These are phyloP conservation scores for Drosophila yakuba DNA, from an alignment of 1,140 invertebrate genomes.

Conservation along the genomic window DNA sequence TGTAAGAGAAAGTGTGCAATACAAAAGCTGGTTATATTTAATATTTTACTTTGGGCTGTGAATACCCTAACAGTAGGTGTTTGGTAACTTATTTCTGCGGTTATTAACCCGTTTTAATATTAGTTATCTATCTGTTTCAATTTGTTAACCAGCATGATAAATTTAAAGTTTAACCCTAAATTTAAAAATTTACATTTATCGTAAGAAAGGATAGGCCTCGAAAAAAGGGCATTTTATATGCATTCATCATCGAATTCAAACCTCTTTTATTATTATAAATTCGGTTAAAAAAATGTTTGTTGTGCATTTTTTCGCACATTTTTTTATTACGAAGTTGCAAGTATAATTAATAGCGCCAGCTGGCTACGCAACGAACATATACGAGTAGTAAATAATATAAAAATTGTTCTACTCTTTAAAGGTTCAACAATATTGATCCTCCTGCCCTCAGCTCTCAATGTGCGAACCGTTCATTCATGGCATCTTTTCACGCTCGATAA, in stretches of 20 bases:
- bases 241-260: not conserved
- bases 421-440: slow-evolving; percentile 30
- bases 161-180: too few relatives aligned
- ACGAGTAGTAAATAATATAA: slow-evolving; percentile 14
- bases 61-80: slow-evolving; percentile 10
- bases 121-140: too few relatives aligned
- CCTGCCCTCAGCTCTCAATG: slow-evolving; percentile 1
- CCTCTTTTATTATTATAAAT: slow-evolving; percentile 2
- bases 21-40: slow-evolving; percentile 14
- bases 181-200: not conserved
- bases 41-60: not conserved
- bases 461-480: slow-evolving; percentile 35
- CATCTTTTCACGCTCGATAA: slow-evolving; percentile 61
- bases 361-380: slow-evolving; percentile 8
- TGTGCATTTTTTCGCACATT: not conserved
- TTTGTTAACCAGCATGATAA: too few relatives aligned
- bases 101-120: too few relatives aligned
- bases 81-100: too few relatives aligned
- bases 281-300: not conserved
- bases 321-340: slow-evolving; percentile 35
- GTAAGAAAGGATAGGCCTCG: not conserved
- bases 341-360: slow-evolving; percentile 62
- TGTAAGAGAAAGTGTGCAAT: slow-evolving; percentile 10
- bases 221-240: not conserved
- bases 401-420: slow-evolving; percentile 36